Evolutionary conservation across 2,888 invertebrate species (phyloP), one percentile per base, ranked within the genome.

Genomic region (Conus canariensis): DNA sequence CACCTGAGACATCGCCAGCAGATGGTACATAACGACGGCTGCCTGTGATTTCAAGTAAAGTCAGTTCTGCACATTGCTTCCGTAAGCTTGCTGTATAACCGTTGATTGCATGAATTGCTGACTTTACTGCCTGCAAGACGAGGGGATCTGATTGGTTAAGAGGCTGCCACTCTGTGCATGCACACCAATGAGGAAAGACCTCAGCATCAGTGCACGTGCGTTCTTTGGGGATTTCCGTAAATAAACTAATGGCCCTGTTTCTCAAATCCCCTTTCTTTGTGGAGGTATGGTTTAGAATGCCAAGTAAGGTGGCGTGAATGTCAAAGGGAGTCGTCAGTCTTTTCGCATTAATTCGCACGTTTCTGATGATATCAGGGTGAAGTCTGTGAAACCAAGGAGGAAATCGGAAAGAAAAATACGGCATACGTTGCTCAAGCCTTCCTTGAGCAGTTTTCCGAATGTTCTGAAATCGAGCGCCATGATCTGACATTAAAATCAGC

Each of bases 171-270:
- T 97, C 97, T 0, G 99, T 97, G 95, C 99, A 99, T 0, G 98
- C 98, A 95, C 99, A 99, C 99, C 99, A 99, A 96, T 99, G 99
- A 0, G 99, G 98, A 95, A 98, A 98, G 91, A 99, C 98, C 90
- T 98, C 98, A 0, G 99, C 99, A 95, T 98, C 97, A 8, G 97
- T 97, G 95, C 99, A 99, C 10, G 98, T 98, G 58, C 99, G 97
- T 92, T 97, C 97, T 16, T 96, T 95, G 0, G 98, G 98, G 58
- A 96, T 94, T 88, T 93, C 92, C 77, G 91, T 90, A 91, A 96
- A 95, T 70, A 96, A 92, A 89, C 96, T 96, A 77, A 95, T 94
- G 9, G 95, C 95, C 87, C 96, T 93, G 7, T 93, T 91, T 7
- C 77, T 59, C 25, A 93, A 90, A 64, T 93, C 91, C 19, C 87